A percentile compares a stretch with the other conserved stretches of the same genome.
Evolutionary conservation across 1,140 invertebrate species (phyloP).

Genomic region (Parasteatoda tepidariorum): DNA sequence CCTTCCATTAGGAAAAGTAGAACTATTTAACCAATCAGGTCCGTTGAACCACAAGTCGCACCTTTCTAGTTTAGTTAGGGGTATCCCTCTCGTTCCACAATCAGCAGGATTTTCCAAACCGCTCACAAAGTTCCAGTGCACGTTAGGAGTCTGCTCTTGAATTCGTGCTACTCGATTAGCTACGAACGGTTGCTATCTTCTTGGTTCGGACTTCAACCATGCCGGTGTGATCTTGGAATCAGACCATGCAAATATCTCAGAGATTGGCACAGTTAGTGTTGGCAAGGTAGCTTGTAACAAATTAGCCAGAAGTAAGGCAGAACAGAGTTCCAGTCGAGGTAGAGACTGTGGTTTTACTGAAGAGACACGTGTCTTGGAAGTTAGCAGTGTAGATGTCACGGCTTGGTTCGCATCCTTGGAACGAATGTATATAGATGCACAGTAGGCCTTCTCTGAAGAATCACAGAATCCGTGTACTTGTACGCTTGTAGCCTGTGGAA

Average conservation of each 20-base stretch:
- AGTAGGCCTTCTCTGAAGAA: constrained; percentile 23
- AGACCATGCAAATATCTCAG: constrained; percentile 41
- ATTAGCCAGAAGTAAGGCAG: constrained; percentile 26
- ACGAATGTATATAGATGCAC: constrained; percentile 2
- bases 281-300: constrained; percentile 17
- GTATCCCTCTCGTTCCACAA: not conserved
- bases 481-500: not conserved
- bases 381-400: constrained; percentile 21
- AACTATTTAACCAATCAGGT: constrained; percentile 15
- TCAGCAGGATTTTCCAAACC: constrained; percentile 17
- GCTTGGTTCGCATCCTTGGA: not conserved
- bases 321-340: constrained; percentile 56
- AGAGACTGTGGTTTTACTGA: constrained; percentile 66
- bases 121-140: constrained; percentile 48
- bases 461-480: constrained; percentile 51
- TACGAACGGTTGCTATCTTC: constrained; percentile 62
- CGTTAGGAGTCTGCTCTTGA: constrained; percentile 12
- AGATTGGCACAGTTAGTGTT: constrained; percentile 55
- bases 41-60: constrained; percentile 31
- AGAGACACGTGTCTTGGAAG: constrained; percentile 50
- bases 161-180: constrained; percentile 25
- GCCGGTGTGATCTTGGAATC: constrained; percentile 66
- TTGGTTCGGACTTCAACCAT: constrained; percentile 65
- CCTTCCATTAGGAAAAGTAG: too few species aligned
- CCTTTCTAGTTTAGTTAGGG: not conserved